A percentile compares a stretch with the other conserved stretches of the same genome.
phyloP scores from a whole-genome alignment of 2,888 invertebrate species.

The Thymelicus lineola region DNA sequence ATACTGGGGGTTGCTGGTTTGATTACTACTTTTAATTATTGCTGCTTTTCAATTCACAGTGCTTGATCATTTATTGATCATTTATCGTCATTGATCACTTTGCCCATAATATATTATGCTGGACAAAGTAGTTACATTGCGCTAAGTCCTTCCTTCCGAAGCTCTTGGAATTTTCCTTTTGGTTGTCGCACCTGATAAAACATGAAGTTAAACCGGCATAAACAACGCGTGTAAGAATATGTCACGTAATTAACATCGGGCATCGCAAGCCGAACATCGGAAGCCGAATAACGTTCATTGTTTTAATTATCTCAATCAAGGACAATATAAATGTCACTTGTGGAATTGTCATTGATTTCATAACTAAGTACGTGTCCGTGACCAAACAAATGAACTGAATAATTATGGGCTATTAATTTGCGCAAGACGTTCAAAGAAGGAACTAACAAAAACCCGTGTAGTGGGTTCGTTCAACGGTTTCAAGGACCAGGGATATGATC shows the following conservation, averaged over 20 bases:
- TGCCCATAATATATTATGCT: too few species aligned
- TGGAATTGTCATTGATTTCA: constrained; percentile 37
- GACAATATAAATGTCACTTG: constrained; percentile 24
- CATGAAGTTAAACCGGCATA: too few species aligned
- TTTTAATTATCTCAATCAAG: constrained; percentile 23
- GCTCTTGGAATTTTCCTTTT: too few species aligned
- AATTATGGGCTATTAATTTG: constrained; percentile 37
- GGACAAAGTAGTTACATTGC: too few species aligned
- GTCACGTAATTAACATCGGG: not conserved
- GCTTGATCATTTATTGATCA: too few species aligned
- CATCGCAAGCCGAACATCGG: constrained; percentile 14
- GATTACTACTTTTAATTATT: too few species aligned
- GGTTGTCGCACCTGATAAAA: too few species aligned
- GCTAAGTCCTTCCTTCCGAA: too few species aligned
- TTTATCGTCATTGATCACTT: too few species aligned
- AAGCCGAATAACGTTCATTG: constrained; percentile 9
- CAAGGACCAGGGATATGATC: constrained; percentile 24
- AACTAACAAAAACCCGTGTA: constrained; percentile 25
- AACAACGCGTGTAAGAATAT: too few species aligned
- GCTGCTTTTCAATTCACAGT: too few species aligned
- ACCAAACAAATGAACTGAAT: constrained; percentile 31
- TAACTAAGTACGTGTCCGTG: constrained; percentile 29
- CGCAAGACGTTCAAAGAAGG: constrained; percentile 35
- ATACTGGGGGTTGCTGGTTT: too few species aligned
- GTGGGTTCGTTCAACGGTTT: constrained; percentile 21